Base-by-base conservation (phyloP, 2,888 invertebrate species). In the Meteorus colon region DNA sequence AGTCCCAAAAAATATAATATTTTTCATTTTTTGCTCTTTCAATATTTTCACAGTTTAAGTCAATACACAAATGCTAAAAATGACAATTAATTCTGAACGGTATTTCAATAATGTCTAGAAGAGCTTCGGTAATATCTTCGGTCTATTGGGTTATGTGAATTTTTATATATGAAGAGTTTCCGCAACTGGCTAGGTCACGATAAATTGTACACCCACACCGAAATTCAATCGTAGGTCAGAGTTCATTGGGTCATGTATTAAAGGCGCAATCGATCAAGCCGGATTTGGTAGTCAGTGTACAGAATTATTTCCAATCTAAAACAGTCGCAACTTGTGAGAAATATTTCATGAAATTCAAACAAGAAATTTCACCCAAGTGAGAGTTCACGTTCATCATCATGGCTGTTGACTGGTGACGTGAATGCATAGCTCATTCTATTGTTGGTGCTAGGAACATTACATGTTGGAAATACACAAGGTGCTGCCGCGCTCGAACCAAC, bases 181-280 rank as follows among this genome's bases (percentile, higher is more conserved):
- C 19, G 8, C 19, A 19, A 6, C 10, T 19, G 2, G 0, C 55
- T 1, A 5, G 19, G n/a, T 6, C 55, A 55, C 19, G 19, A 55
- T 55, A 29, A 27, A 75, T 48, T 59, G 31, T 67, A 48, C 78
- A 68, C 80, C 80, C 72, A 77, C 79, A 72, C 19, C 69, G 71
- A 34, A 70, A 75, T 74, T 59, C 73, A 75, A 79, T 19, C 71
- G 79, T 80, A 80, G 79, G 81, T 81, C 81, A 81, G 73, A 80
- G 81, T 78, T 81, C 73, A 80, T 77, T 77, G 67, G 80, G 80
- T 81, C 81, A 69, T 59, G 37, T 31, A 45, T 48, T n/a, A 29
- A 51, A 66, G 63, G 37, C 16, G 29, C 41, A 60, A 59, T 68
- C 71, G 12, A 24, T 34, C 12, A 37, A 34, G 51, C 6, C 8